Conservation (phyloP, 2,888 invertebrate species). For the Scrobipalpa costella region DNA sequence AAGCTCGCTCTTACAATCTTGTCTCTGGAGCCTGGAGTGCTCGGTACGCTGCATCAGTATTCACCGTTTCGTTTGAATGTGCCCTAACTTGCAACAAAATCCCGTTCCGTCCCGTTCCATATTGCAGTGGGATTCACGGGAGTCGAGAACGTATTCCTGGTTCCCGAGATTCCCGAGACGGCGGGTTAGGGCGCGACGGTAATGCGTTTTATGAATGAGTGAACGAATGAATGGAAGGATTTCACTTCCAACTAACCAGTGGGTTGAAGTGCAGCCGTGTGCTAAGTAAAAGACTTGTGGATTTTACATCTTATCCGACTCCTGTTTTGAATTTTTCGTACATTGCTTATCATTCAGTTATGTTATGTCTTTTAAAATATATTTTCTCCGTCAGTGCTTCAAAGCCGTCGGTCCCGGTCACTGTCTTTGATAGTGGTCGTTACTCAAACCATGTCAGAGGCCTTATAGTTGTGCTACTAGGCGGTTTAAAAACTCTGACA, state of each 20-base stretch:
- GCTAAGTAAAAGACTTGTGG: slow-evolving; percentile 34
- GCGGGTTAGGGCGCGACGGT: slow-evolving; percentile 57
- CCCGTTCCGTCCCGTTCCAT: slow-evolving; percentile 63
- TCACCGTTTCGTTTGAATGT: slow-evolving; percentile 27
- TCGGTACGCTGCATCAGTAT: slow-evolving; percentile 22
- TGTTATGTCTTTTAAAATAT: too few relatives aligned
- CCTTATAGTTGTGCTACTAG: too few relatives aligned
- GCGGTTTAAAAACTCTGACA: too few relatives aligned
- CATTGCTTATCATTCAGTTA: too few relatives aligned
- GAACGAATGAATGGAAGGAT: slow-evolving; percentile 69
- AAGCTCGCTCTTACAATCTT: slow-evolving; percentile 25
- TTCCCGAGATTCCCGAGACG: slow-evolving; percentile 48
- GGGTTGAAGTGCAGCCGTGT: slow-evolving; percentile 59
- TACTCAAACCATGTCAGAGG: too few relatives aligned
- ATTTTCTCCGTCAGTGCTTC: too few relatives aligned
- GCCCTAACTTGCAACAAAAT: slow-evolving; percentile 66
- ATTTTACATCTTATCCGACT: slow-evolving; percentile 7
- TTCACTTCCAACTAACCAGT: slow-evolving; percentile 69
- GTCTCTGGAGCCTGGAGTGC: slow-evolving; percentile 23
- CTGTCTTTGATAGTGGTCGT: too few relatives aligned
- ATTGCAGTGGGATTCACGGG: slow-evolving; percentile 61
- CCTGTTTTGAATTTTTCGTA: neutral
- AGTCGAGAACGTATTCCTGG: slow-evolving; percentile 62
- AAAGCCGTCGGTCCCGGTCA: too few relatives aligned
- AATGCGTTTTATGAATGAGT: slow-evolving; percentile 77